A percentile compares a stretch with the other conserved stretches of the same genome.
Evolutionary conservation across 2,113 vertebrate species (phyloP).

Genomic region (Hypocryptadius cinnamomeus): DNA sequence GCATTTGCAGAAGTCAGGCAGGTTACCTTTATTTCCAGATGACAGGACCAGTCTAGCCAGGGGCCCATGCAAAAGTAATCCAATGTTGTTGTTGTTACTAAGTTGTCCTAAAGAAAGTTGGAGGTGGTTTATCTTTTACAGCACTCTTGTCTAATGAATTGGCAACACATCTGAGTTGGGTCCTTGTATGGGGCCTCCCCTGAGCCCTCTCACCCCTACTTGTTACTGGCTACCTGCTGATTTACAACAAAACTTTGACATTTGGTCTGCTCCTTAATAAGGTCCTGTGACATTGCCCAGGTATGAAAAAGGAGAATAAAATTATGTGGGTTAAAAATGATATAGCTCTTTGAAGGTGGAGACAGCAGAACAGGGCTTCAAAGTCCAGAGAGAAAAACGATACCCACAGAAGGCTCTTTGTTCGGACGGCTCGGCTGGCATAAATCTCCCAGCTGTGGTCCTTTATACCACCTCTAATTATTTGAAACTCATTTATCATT

Average conservation of each 20-base stretch:
- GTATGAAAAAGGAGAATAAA: slow-evolving; percentile 38
- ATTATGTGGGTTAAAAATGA: slow-evolving; percentile 37
- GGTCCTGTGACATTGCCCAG: slow-evolving; percentile 43
- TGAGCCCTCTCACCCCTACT: background rate
- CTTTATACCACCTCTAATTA: slow-evolving; percentile 51
- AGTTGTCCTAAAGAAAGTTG: slow-evolving; percentile 29
- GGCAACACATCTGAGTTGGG: slow-evolving; percentile 1
- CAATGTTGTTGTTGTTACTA: slow-evolving; percentile 8
- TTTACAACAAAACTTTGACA: slow-evolving; percentile 21
- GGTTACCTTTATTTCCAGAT: slow-evolving; percentile 33
- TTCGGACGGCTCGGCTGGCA: background rate
- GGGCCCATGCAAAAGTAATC: slow-evolving; percentile 1
- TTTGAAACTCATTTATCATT: slow-evolving; percentile 51
- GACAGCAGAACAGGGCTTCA: slow-evolving; percentile 12
- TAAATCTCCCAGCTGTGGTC: slow-evolving; percentile 12
- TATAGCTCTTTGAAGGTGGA: slow-evolving; percentile 39
- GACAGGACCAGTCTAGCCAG: background rate
- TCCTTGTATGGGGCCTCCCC: background rate
- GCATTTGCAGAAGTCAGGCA: background rate
- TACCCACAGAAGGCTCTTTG: slow-evolving; percentile 55
- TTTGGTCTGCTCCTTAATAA: slow-evolving; percentile 47
- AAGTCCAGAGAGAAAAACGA: slow-evolving; percentile 35
- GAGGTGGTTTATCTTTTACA: background rate
- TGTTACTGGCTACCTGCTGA: slow-evolving; percentile 29
- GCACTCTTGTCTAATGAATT: slow-evolving; percentile 27